Conservation (phyloP, 2,888 invertebrate species). For the Leptogaster cylindrica region DNA sequence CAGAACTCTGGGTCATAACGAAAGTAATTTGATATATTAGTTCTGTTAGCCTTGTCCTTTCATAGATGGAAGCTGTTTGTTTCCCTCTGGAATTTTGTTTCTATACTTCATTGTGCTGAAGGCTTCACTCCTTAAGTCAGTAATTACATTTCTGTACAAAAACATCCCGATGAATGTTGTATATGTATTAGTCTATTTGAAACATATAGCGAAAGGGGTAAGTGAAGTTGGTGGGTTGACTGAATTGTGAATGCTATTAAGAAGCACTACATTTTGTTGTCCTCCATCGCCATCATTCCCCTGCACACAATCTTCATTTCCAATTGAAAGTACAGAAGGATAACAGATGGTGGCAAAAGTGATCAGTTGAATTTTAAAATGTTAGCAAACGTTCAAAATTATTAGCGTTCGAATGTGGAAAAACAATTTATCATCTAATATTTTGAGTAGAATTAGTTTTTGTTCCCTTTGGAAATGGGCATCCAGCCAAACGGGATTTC, state of each 20-base stretch:
- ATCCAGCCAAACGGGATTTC: too few species aligned
- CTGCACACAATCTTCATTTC: too few species aligned
- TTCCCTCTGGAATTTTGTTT: constrained; percentile 8
- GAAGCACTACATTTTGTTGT: constrained; percentile 15
- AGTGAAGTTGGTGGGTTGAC: not conserved
- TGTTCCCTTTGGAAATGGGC: too few species aligned
- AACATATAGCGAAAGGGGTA: not conserved
- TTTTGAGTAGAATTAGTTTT: too few species aligned
- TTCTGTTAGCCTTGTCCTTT: constrained; percentile 24
- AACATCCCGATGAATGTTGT: not conserved
- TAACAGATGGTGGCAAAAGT: constrained; percentile 31
- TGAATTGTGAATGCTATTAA: constrained; percentile 23
- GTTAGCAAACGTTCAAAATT: not conserved
- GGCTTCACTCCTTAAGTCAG: not conserved
- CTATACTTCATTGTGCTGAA: not conserved
- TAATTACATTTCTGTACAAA: constrained; percentile 28
- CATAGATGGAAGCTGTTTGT: constrained; percentile 26
- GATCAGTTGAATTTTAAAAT: constrained; percentile 23
- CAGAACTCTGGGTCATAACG: constrained; percentile 10
- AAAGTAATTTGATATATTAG: constrained; percentile 37
- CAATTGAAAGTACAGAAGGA: too few species aligned
- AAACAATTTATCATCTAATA: too few species aligned
- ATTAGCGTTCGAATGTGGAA: constrained; percentile 10
- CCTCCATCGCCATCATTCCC: not conserved
- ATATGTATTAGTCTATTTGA: too few species aligned